phyloP scores from a whole-genome alignment of 2,797 vertebrate species.

The Gambusia yucatana region DNA sequence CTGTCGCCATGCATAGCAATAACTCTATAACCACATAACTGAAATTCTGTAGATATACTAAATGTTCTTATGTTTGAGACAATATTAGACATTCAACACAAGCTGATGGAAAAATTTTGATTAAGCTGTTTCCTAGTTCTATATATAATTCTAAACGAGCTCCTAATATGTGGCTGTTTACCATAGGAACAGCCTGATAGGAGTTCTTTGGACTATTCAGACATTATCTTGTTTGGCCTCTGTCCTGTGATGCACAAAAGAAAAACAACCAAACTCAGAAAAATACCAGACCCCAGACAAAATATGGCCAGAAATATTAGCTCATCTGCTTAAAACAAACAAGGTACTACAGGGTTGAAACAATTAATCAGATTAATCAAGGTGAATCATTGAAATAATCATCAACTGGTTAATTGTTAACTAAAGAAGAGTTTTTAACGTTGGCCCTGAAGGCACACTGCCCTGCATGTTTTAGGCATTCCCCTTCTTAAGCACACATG shows the following conservation, averaged over 20 bases:
- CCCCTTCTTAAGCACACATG: no score
- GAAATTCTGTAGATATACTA: not conserved
- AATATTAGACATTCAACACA: constrained; percentile 21
- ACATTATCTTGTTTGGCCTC: not conserved
- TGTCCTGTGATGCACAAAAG: not conserved
- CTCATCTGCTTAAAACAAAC: not conserved
- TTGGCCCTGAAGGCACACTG: no score
- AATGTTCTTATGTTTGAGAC: not conserved
- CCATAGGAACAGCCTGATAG: not conserved
- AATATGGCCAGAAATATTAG: not conserved
- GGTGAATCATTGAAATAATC: not conserved
- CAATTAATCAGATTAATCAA: not conserved
- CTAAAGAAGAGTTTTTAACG: no score
- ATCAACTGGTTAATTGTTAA: not conserved
- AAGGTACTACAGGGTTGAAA: not conserved
- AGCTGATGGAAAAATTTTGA: not conserved
- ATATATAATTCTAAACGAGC: not conserved
- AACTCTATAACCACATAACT: not conserved
- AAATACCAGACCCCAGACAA: not conserved
- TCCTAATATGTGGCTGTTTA: not conserved
- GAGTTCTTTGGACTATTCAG: constrained; percentile 1
- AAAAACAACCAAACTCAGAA: not conserved
- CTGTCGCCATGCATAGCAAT: constrained; percentile 4
- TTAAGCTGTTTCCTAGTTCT: not conserved
- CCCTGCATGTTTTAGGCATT: no score